A percentile compares a stretch with the other conserved stretches of the same genome.
Conservation (phyloP, 2,113 vertebrate species). For the Dasyurus viverrinus region DNA sequence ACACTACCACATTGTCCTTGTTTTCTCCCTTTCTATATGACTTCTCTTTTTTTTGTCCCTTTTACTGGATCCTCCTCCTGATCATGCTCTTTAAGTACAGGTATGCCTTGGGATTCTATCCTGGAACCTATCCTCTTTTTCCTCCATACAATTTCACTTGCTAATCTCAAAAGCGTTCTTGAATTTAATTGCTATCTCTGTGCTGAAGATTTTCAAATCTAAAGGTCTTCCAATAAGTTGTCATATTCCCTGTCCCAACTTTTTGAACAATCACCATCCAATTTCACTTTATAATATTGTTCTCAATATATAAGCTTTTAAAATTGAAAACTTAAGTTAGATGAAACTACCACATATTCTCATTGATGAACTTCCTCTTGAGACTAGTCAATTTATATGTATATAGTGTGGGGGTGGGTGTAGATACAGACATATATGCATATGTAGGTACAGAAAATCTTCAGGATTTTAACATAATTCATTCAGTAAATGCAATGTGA, state of each 20-base stretch:
- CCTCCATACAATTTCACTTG: background rate
- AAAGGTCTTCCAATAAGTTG: fast-evolving
- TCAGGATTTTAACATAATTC: background rate
- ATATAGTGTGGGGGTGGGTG: too few relatives aligned
- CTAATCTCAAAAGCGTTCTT: background rate
- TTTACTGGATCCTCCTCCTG: background rate
- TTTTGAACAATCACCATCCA: background rate
- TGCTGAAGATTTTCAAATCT: background rate
- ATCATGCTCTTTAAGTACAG: background rate
- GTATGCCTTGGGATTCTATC: background rate
- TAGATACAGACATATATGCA: too few relatives aligned
- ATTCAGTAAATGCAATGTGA: background rate
- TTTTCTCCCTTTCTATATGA: background rate
- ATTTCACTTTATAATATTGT: background rate
- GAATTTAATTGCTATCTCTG: background rate
- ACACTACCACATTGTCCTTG: background rate
- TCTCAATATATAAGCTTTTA: background rate
- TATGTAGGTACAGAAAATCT: background rate
- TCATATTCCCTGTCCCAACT: background rate
- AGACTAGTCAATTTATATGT: background rate
- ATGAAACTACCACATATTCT: background rate
- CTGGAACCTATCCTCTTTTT: too few relatives aligned
- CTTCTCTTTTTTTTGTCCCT: background rate
- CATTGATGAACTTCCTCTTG: background rate
- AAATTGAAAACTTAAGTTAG: background rate